Evolutionary conservation across 2,797 vertebrate genomes (phyloP).

Genomic region (Siniperca scherzeri): DNA sequence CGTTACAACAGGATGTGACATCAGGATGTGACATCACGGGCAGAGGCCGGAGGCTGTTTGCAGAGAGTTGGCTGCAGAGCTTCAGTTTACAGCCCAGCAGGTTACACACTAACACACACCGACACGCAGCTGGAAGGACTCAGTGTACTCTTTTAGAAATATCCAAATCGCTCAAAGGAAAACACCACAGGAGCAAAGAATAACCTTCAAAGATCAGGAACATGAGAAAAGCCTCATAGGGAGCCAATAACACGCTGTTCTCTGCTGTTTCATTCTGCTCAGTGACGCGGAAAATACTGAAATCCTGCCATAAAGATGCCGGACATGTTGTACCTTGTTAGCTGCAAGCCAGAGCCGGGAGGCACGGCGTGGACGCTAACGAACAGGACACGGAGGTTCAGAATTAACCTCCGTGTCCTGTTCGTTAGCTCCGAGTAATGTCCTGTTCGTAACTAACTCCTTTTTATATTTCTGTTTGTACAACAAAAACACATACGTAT

Average conservation of each 20-base stretch:
- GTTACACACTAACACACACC: conserved; percentile 30
- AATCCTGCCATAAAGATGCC: too few species aligned
- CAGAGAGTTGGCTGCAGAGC: conserved; percentile 16
- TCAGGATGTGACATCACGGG: conserved; percentile 68
- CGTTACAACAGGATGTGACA: conserved; percentile 67
- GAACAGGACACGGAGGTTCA: background rate
- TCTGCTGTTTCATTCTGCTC: background rate
- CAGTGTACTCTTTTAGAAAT: background rate
- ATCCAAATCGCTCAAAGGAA: background rate
- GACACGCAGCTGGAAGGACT: conserved; percentile 30
- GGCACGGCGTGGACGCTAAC: background rate
- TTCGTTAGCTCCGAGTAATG: too few species aligned
- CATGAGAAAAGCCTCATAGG: background rate
- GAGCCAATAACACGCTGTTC: background rate
- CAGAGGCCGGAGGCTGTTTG: conserved; percentile 39
- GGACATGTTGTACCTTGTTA: too few species aligned
- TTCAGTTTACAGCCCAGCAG: conserved; percentile 36
- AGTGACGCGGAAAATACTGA: too few species aligned
- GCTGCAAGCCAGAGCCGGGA: too few species aligned
- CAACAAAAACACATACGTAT: too few species aligned
- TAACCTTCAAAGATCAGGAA: background rate
- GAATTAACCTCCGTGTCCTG: too few species aligned
- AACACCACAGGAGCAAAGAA: conserved; percentile 8
- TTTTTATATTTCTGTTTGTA: too few species aligned
- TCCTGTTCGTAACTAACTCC: too few species aligned